Evolutionary conservation across 2,888 invertebrate genomes (phyloP).

Genomic region (Diplolepis rosae): DNA sequence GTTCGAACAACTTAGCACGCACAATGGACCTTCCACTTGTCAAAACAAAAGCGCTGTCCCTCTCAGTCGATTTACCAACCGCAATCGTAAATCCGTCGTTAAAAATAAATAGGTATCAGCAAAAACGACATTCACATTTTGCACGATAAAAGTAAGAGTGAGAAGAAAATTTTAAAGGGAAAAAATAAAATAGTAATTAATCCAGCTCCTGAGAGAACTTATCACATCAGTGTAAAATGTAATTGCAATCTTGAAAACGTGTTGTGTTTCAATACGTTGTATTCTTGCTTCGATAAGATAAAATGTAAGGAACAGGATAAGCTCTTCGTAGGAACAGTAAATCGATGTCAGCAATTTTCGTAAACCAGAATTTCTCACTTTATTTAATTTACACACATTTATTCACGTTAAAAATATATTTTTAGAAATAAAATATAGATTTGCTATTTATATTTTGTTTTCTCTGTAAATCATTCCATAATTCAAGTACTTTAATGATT

Average conservation of each 20-base stretch:
- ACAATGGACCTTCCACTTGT: slow-evolving; percentile 9
- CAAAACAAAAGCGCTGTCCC: background rate
- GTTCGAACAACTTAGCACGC: background rate
- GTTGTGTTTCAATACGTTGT: background rate
- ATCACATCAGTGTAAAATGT: background rate
- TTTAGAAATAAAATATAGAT: too few species aligned
- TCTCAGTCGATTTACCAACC: background rate
- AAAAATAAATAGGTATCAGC: background rate
- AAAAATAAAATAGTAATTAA: background rate
- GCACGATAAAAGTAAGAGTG: background rate
- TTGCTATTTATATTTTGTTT: background rate
- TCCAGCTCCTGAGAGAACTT: background rate
- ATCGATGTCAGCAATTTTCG: slow-evolving; percentile 12
- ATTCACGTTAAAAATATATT: background rate
- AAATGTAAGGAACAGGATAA: slow-evolving; percentile 5
- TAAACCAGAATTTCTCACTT: background rate
- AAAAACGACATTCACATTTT: background rate
- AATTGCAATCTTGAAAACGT: background rate
- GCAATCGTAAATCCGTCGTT: background rate
- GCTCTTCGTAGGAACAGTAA: slow-evolving; percentile 10
- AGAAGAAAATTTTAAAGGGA: background rate
- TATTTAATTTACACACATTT: background rate
- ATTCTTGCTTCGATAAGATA: background rate
- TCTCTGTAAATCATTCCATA: background rate
- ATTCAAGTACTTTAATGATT: background rate